Evolutionary conservation across 2,113 vertebrate genomes (phyloP).

Genomic region (Halichoeres trimaculatus): DNA sequence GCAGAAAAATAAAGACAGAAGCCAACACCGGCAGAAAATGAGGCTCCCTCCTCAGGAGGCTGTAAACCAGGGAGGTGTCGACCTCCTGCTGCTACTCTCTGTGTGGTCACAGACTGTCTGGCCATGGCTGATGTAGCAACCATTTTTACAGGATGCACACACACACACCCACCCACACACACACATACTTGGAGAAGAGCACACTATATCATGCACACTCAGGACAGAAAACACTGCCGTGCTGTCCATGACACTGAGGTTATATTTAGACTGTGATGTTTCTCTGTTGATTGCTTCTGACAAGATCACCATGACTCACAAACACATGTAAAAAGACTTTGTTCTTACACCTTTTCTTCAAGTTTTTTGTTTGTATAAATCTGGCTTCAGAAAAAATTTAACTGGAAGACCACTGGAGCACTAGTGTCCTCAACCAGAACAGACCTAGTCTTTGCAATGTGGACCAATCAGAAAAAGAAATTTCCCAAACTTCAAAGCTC

Average conservation of each 20-base stretch:
- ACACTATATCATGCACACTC: constrained; percentile 39
- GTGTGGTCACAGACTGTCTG: constrained; percentile 84
- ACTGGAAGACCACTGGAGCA: not conserved
- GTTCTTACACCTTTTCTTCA: not conserved
- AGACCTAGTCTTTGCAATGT: constrained; percentile 10
- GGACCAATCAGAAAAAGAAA: too few species aligned
- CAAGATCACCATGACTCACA: not conserved
- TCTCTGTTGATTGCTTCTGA: not conserved
- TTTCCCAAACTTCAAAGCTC: too few species aligned
- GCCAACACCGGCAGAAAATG: constrained; percentile 62
- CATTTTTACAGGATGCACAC: constrained; percentile 64
- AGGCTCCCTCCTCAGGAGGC: constrained; percentile 63
- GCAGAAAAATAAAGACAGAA: constrained; percentile 70
- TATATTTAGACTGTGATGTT: not conserved
- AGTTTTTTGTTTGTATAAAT: constrained; percentile 14
- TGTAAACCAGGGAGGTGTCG: constrained; percentile 77
- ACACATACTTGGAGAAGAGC: constrained; percentile 17
- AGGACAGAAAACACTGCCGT: not conserved
- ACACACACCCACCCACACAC: constrained; percentile 28
- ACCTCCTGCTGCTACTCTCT: constrained; percentile 74
- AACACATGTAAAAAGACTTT: not conserved
- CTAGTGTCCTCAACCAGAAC: not conserved
- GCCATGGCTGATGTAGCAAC: constrained; percentile 63
- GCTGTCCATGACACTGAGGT: constrained; percentile 4
- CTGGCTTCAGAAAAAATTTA: not conserved